phyloP scores from a whole-genome alignment of 1,140 invertebrate genomes.

The Polyergus mexicanus region DNA sequence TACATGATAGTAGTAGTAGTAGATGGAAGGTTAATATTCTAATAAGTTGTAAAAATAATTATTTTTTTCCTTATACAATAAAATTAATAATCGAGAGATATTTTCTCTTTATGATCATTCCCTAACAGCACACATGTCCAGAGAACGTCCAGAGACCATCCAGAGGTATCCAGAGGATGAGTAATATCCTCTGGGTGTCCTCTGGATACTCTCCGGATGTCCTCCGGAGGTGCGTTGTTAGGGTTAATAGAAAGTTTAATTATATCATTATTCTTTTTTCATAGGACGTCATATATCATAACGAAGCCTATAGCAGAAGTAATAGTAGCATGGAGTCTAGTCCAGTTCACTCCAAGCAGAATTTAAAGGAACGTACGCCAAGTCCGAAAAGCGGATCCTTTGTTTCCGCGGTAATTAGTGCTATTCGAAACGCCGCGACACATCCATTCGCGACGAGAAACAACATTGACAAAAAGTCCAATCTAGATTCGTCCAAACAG shows the following conservation, averaged over 20 bases:
- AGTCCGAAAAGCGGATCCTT: slow-evolving; percentile 89
- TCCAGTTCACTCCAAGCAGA: slow-evolving; percentile 87
- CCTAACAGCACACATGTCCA: too few relatives aligned
- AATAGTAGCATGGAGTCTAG: slow-evolving; percentile 88
- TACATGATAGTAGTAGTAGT: not conserved
- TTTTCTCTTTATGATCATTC: not conserved
- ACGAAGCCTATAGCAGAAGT: slow-evolving; percentile 90
- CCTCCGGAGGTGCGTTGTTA: too few relatives aligned
- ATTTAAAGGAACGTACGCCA: slow-evolving; percentile 86
- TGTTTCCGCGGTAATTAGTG: slow-evolving; percentile 90
- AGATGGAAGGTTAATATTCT: not conserved
- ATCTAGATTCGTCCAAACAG: slow-evolving; percentile 76
- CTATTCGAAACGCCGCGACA: slow-evolving; percentile 89
- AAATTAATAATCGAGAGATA: not conserved
- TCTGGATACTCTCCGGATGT: too few relatives aligned
- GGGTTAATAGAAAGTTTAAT: slow-evolving; percentile 2
- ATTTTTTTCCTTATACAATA: slow-evolving; percentile 10
- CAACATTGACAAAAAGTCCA: slow-evolving; percentile 78
- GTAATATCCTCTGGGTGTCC: too few relatives aligned
- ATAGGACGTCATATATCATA: slow-evolving; percentile 91
- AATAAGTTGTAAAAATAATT: not conserved
- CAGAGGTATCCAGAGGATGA: too few relatives aligned
- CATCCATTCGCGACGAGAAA: slow-evolving; percentile 84
- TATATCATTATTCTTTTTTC: slow-evolving; percentile 50
- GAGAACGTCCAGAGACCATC: too few relatives aligned